A percentile compares a stretch with the other conserved stretches of the same genome.
These are phyloP conservation scores for Malacoraja senta DNA, from an alignment of 2,797 vertebrate species.

Conservation along the genomic window DNA sequence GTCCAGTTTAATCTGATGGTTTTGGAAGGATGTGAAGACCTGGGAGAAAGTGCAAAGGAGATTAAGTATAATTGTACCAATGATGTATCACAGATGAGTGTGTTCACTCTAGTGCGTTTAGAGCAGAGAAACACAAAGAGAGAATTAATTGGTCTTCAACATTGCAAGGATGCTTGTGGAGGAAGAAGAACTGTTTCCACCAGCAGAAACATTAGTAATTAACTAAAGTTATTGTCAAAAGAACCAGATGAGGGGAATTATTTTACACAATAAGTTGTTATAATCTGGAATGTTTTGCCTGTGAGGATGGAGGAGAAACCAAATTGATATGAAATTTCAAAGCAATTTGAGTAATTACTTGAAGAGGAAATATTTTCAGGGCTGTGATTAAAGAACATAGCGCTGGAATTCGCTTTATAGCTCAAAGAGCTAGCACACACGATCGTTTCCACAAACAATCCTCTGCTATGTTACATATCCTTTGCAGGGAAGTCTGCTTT, in stretches of 20 bases:
- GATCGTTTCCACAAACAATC: neutral
- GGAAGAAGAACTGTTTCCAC: neutral
- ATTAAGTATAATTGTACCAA: too few species aligned
- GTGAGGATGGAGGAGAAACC: neutral
- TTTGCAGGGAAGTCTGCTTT: neutral
- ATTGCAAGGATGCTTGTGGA: neutral
- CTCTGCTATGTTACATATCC: neutral
- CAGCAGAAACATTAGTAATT: neutral
- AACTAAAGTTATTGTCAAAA: neutral
- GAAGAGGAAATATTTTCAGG: neutral
- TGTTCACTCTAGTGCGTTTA: neutral
- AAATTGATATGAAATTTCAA: neutral
- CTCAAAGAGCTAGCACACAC: neutral
- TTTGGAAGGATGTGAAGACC: too few species aligned
- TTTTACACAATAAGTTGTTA: neutral
- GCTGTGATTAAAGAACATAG: neutral
- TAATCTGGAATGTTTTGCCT: neutral
- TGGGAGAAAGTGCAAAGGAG: too few species aligned
- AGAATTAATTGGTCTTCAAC: neutral
- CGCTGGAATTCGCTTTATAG: neutral
- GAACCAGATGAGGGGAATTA: neutral
- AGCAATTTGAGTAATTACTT: neutral
- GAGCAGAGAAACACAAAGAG: neutral
- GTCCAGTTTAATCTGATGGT: too few species aligned
- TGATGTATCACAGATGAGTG: too few species aligned